phyloP scores from a whole-genome alignment of 1,140 invertebrate species.

The Drosophila nikananu region DNA sequence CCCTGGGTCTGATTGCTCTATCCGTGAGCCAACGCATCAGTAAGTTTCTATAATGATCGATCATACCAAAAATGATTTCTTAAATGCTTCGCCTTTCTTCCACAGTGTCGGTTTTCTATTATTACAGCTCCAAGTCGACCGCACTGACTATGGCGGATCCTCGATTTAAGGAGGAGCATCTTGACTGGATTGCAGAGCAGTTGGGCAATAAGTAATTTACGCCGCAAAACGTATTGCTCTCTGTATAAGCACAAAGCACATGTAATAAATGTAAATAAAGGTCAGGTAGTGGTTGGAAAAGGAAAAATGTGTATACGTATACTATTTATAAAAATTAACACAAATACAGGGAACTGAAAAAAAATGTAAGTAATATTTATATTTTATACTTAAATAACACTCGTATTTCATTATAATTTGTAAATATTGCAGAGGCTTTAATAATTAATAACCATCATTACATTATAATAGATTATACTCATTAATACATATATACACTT shows the following conservation, averaged over 20 bases:
- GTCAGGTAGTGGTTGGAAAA: not conserved
- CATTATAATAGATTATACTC: constrained; percentile 16
- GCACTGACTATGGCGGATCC: constrained; percentile 90
- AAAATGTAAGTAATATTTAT: not conserved
- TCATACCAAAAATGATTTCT: not conserved
- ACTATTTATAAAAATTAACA: not conserved
- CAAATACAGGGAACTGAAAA: not conserved
- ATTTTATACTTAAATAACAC: not conserved
- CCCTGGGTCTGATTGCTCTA: constrained; percentile 61
- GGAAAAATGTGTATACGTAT: not conserved
- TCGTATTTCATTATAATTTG: not conserved
- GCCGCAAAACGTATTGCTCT: not conserved
- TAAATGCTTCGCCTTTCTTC: constrained; percentile 60
- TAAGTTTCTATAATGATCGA: constrained; percentile 23
- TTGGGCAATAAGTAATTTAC: constrained; percentile 72
- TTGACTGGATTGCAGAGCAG: constrained; percentile 89
- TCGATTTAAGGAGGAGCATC: constrained; percentile 89
- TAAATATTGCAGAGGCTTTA: constrained; percentile 43
- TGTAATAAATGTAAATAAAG: constrained; percentile 34
- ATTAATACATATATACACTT: constrained; percentile 50
- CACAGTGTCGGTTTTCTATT: constrained; percentile 90
- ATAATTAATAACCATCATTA: constrained; percentile 28
- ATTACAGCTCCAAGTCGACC: constrained; percentile 91
- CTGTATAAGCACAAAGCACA: constrained; percentile 4
- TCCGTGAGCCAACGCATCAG: constrained; percentile 71